Evolutionary conservation across 2,113 vertebrate genomes (phyloP), one percentile per base, ranked within the genome.

Genomic region (Barbus barbus): DNA sequence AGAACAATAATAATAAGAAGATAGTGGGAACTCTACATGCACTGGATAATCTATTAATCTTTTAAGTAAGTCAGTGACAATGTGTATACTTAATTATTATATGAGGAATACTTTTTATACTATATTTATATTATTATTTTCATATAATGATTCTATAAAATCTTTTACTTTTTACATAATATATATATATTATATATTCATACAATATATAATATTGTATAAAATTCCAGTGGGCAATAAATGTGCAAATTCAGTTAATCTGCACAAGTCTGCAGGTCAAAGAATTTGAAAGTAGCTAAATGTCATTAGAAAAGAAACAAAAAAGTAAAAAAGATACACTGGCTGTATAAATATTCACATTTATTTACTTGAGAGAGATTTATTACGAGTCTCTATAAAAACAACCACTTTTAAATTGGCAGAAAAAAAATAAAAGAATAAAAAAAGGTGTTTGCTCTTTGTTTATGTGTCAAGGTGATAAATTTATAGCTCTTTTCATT

Each of bases 401-500:
- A 77, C 51, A 77, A 56, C 12, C 51, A 38, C 12, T 16, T 77
- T 58, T 14, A 36, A 69, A 22, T 36, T 67, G 63, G 1, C 14
- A 67, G 3, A 33, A 65, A 65, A 28, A 31, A 31, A 2, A 31
- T 0, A 58, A 61, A 61, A 14, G 24, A 61, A 65, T 8, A 4
- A 33, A 33, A 4, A 9, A 22, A 3, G 48, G 53, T n/a, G n/a
- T 22, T 56, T 56, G 20, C 53, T 20, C 8, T 53, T 31, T 51
- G 18, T 53, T 33, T 76, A 11, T 76, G 26, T 76, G 26, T 77
- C 74, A 58, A 53, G 20, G 3, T n/a, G 51, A 77, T 81, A 77
- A 63, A 84, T 87, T 9, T 60, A 84, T 5, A 4, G 81, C 61
- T 53, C 71, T 79, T 51, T 31, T 46, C 18, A 31, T 61, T 79